Evolutionary conservation across 2,888 invertebrate genomes (phyloP).

Genomic region (Eubasilissa splendida): DNA sequence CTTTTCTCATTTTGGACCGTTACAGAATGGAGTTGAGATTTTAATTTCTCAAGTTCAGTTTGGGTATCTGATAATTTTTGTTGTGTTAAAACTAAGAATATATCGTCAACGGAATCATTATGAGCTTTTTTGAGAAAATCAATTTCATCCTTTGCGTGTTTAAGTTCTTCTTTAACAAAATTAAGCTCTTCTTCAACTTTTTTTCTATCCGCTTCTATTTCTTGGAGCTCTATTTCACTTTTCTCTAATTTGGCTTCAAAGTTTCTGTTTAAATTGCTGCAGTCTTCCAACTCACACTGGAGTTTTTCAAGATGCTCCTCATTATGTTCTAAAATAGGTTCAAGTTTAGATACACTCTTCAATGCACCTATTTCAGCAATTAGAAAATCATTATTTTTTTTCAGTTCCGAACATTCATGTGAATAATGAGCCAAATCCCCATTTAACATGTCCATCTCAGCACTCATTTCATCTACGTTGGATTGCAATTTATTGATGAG

Average conservation of each 20-base stretch:
- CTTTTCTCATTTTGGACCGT: conserved; percentile 70
- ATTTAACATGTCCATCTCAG: conserved; percentile 70
- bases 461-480: conserved; percentile 73
- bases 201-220: conserved; percentile 67
- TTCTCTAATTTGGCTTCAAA: conserved; percentile 75
- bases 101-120: conserved; percentile 60
- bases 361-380: conserved; percentile 77
- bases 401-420: conserved; percentile 77
- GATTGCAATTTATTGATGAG: conserved; percentile 71
- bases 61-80: conserved; percentile 64
- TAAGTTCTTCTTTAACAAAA: conserved; percentile 70
- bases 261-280: conserved; percentile 72
- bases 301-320: conserved; percentile 78
- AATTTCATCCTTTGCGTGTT: conserved; percentile 65
- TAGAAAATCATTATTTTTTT: conserved; percentile 81
- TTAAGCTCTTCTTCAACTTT: conserved; percentile 71
- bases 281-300: conserved; percentile 78
- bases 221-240: conserved; percentile 72
- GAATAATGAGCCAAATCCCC: conserved; percentile 72
- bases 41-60: conserved; percentile 68
- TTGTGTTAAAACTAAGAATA: conserved; percentile 61
- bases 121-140: conserved; percentile 63
- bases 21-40: conserved; percentile 64
- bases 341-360: conserved; percentile 77
- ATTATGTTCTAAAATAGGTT: conserved; percentile 81